Conservation (phyloP, 2,797 vertebrate genomes). For the Chaetodon trifasciatus region DNA sequence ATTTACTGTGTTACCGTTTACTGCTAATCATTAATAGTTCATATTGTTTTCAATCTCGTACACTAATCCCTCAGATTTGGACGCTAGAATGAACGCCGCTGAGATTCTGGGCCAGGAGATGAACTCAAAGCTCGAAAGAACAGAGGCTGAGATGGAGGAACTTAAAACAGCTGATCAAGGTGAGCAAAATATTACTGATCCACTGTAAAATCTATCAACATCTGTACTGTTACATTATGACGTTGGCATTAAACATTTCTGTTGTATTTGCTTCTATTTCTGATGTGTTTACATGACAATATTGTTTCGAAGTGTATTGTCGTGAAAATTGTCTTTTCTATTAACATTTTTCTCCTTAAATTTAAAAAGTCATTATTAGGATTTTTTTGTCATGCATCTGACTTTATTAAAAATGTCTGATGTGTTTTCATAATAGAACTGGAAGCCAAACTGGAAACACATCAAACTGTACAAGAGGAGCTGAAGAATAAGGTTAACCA, state of each 20-base stretch:
- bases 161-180: constrained; percentile 45
- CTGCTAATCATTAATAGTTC: neutral
- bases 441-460: constrained; percentile 29
- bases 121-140: constrained; percentile 35
- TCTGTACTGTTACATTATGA: neutral
- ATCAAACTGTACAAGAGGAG: constrained; percentile 35
- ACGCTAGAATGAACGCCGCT: neutral
- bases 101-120: constrained; percentile 31
- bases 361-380: neutral
- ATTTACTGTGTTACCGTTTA: no score
- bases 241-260: neutral
- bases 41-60: neutral
- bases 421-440: constrained; percentile 36
- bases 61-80: constrained; percentile 14
- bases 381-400: neutral
- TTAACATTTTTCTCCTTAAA: no score
- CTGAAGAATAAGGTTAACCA: constrained; percentile 34
- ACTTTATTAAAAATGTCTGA: neutral
- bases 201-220: neutral
- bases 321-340: no score
- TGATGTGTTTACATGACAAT: neutral
- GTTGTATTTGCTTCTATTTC: neutral
- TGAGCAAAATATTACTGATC: neutral
- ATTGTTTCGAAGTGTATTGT: neutral
- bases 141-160: constrained; percentile 12